These are phyloP conservation scores for Muscicapa comitata DNA, from an alignment of 2,797 vertebrate species.

Conservation along the genomic window DNA sequence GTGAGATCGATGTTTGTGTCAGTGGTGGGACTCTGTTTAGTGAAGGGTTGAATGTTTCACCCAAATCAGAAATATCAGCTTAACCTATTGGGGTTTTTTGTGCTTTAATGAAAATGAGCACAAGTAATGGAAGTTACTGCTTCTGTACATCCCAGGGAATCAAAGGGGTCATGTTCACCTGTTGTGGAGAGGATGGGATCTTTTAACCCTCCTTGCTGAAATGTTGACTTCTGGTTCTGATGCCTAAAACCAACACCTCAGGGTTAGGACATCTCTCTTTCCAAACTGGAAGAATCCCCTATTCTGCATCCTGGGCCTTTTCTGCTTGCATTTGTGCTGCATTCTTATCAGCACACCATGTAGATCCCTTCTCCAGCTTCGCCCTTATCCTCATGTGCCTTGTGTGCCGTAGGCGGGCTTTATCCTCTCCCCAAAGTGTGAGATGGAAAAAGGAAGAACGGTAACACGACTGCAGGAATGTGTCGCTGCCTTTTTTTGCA, in stretches of 20 bases:
- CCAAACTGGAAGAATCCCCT: not conserved
- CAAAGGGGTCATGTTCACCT: not conserved
- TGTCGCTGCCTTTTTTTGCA: constrained; percentile 35
- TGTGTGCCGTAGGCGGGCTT: not conserved
- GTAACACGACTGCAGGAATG: not conserved
- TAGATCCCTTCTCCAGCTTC: not conserved
- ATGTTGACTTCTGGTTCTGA: accelerated
- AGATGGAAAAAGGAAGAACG: constrained; percentile 27
- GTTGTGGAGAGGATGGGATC: not conserved
- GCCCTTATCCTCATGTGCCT: constrained; percentile 24
- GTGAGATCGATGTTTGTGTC: not conserved
- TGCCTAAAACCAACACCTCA: not conserved
- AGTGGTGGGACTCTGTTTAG: not conserved
- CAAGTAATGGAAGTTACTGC: not conserved
- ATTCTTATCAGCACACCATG: not conserved
- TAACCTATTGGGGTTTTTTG: not conserved
- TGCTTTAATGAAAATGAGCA: not conserved
- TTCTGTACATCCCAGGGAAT: not conserved
- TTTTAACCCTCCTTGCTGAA: not conserved
- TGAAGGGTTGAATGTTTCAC: not conserved
- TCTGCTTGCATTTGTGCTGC: not conserved
- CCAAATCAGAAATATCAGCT: not conserved
- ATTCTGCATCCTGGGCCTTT: not conserved
- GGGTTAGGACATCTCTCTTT: not conserved
- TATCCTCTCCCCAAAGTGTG: constrained; percentile 23